Evolutionary conservation across 2,113 vertebrate genomes (phyloP).

Genomic region (Apodemus sylvaticus): DNA sequence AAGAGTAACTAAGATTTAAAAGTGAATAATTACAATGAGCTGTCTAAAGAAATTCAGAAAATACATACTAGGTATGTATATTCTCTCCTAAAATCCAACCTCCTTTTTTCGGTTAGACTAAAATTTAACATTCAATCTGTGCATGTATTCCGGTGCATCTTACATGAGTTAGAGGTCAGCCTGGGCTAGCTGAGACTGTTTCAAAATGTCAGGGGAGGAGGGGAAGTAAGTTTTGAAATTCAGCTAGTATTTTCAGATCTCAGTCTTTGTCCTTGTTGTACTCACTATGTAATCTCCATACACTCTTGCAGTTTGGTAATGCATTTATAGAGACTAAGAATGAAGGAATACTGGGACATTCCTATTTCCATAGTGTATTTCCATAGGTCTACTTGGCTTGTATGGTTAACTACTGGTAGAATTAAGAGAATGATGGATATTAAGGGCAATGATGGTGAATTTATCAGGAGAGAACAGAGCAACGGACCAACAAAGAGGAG

Average conservation of each 20-base stretch:
- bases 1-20: not conserved
- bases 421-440: not conserved
- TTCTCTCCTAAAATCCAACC: not conserved
- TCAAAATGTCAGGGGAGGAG: not conserved
- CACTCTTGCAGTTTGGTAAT: not conserved
- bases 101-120: not conserved
- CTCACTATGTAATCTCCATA: not conserved
- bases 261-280: not conserved
- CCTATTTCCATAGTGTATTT: not conserved
- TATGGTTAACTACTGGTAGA: not conserved
- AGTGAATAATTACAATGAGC: conserved; percentile 7
- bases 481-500: not conserved
- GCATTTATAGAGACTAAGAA: not conserved
- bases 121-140: not conserved
- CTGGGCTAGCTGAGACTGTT: not conserved
- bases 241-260: not conserved
- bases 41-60: not conserved
- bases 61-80: not conserved
- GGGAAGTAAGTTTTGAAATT: not conserved
- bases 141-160: not conserved
- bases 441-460: not conserved
- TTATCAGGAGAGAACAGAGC: conserved; percentile 42
- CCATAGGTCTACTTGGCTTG: not conserved
- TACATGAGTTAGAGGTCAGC: not conserved
- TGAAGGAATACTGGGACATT: not conserved